Percentiles rank a stretch among this genome's conserved stretches.
These are phyloP conservation scores for Pachyrhynchus sulphureomaculatus DNA, from an alignment of 1,140 invertebrate species.

Conservation along the genomic window DNA sequence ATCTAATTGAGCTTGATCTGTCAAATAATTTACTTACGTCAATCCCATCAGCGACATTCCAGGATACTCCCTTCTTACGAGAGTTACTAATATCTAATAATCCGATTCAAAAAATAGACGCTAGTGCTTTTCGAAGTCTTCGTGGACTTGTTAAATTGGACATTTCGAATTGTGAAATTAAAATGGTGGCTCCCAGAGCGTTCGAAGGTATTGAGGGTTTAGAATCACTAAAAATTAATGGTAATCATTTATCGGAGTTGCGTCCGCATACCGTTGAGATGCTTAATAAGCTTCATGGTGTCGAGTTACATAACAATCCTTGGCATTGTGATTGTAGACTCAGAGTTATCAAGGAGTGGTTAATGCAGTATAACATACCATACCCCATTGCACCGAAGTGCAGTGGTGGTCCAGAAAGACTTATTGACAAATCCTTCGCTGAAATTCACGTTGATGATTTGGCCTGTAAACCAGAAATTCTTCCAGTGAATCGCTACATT, in stretches of 20 bases:
- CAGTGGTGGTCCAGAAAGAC: conserved; percentile 64
- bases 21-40: conserved; percentile 77
- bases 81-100: conserved; percentile 79
- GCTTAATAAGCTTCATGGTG: conserved; percentile 71
- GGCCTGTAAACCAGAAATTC: conserved; percentile 82
- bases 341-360: conserved; percentile 79
- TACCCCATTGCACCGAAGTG: conserved; percentile 76
- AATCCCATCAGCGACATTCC: conserved; percentile 76
- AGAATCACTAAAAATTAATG: conserved; percentile 79
- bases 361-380: conserved; percentile 80
- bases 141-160: conserved; percentile 81
- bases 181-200: conserved; percentile 72
- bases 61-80: conserved; percentile 74
- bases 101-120: conserved; percentile 75
- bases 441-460: conserved; percentile 81
- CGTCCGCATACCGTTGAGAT: conserved; percentile 71
- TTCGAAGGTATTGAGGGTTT: conserved; percentile 76
- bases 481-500: conserved; percentile 72
- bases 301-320: conserved; percentile 87
- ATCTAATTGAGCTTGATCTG: conserved; percentile 85
- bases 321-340: conserved; percentile 89
- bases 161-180: conserved; percentile 77
- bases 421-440: conserved; percentile 69
- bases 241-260: conserved; percentile 75
- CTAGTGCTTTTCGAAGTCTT: conserved; percentile 72